A percentile compares a stretch with the other conserved stretches of the same genome.
phyloP scores from a whole-genome alignment of 1,140 invertebrate species.

The Neotoxoptera formosana region DNA sequence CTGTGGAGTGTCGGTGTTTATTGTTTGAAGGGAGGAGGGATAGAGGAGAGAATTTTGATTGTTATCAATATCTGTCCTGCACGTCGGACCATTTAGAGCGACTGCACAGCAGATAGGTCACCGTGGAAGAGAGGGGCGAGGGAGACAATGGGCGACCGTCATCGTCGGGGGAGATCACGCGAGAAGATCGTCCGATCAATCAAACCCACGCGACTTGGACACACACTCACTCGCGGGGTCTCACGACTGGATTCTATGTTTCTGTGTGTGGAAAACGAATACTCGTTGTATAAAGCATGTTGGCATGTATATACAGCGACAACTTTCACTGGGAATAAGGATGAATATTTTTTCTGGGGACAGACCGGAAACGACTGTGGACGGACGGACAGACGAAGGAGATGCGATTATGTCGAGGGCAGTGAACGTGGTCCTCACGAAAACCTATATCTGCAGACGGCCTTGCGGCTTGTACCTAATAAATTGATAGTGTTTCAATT shows the following conservation, averaged over 20 bases:
- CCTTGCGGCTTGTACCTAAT: background rate
- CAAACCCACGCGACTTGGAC: slow-evolving; percentile 51
- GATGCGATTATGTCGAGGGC: background rate
- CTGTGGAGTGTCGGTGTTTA: background rate
- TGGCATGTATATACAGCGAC: background rate
- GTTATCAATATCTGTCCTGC: slow-evolving; percentile 15
- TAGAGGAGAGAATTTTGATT: background rate
- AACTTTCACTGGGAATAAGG: slow-evolving; percentile 40
- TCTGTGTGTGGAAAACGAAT: background rate
- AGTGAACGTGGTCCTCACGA: background rate
- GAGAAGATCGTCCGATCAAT: slow-evolving; percentile 56
- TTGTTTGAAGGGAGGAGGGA: background rate
- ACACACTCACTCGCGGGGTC: background rate
- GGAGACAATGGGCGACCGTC: slow-evolving; percentile 32
- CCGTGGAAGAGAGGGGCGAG: background rate
- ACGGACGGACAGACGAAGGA: background rate
- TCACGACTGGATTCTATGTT: slow-evolving; percentile 36
- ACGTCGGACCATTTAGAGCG: slow-evolving; percentile 21
- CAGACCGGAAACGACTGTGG: slow-evolving; percentile 21
- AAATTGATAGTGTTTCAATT: background rate
- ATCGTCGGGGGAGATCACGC: slow-evolving; percentile 25
- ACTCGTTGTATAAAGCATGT: slow-evolving; percentile 21
- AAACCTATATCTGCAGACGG: background rate
- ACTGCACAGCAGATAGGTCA: background rate
- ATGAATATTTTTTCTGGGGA: slow-evolving; percentile 17